Evolutionary conservation across 2,113 vertebrate species (phyloP).

Genomic region (Corvus cornix): DNA sequence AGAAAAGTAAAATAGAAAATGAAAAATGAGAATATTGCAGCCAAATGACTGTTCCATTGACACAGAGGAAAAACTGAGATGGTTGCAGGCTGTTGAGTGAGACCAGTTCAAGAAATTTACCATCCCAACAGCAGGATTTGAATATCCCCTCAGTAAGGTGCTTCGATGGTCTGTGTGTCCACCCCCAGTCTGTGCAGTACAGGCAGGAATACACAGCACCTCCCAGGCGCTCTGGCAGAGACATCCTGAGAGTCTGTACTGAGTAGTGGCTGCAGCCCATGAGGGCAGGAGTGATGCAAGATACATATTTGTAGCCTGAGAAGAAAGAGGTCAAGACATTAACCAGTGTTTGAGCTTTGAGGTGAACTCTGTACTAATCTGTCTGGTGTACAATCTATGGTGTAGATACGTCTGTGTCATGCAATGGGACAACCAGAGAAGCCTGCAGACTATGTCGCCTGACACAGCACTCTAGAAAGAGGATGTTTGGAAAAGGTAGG

Average conservation of each 20-base stretch:
- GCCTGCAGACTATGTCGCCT: not conserved
- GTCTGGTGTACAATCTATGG: not conserved
- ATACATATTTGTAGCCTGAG: not conserved
- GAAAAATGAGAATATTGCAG: not conserved
- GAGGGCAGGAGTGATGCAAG: not conserved
- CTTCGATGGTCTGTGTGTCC: fast-evolving
- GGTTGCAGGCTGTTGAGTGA: not conserved
- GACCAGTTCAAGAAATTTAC: not conserved
- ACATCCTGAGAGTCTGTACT: not conserved
- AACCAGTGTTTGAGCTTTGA: not conserved
- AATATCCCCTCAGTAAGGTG: not conserved
- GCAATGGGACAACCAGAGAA: not conserved
- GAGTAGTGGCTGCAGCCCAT: not conserved
- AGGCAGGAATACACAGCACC: not conserved
- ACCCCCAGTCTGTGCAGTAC: not conserved
- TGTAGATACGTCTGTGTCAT: fast-evolving
- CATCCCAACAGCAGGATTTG: not conserved
- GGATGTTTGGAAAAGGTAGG: not conserved
- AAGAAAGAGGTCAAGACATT: not conserved
- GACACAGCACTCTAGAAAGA: not conserved
- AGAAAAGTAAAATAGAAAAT: not conserved
- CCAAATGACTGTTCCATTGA: not conserved
- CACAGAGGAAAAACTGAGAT: not conserved
- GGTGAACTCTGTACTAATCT: not conserved
- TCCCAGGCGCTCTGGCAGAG: not conserved